Evolutionary conservation across 2,113 vertebrate species (phyloP).

Genomic region (Damaliscus lunatus): DNA sequence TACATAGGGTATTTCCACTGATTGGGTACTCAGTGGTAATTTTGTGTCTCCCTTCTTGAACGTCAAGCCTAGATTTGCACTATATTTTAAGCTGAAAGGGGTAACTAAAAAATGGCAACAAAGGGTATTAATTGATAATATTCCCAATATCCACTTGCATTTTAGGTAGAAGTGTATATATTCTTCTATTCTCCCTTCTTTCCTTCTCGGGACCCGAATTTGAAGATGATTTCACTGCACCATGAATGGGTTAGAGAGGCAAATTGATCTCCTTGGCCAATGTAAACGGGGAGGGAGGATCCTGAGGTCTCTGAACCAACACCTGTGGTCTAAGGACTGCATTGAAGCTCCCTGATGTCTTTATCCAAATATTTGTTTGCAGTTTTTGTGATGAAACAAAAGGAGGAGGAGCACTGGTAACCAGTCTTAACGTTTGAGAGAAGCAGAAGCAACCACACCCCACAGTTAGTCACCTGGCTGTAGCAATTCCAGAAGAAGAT

Average conservation of each 20-base stretch:
- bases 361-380: background rate
- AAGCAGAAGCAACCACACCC: background rate
- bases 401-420: background rate
- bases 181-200: background rate
- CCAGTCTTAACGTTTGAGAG: background rate
- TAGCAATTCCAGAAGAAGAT: background rate
- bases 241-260: background rate
- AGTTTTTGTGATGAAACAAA: background rate
- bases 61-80: background rate
- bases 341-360: background rate
- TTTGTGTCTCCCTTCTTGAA: background rate
- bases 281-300: background rate
- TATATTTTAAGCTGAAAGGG: background rate
- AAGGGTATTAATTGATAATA: background rate
- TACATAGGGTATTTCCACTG: background rate
- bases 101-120: background rate
- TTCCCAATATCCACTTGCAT: background rate
- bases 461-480: background rate
- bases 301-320: background rate
- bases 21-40: background rate
- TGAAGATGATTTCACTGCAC: background rate
- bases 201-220: background rate
- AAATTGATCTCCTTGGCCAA: background rate
- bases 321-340: background rate
- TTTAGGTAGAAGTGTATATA: background rate